phyloP scores from a whole-genome alignment of 2,888 invertebrate species.

The Drosophila fungiperda region DNA sequence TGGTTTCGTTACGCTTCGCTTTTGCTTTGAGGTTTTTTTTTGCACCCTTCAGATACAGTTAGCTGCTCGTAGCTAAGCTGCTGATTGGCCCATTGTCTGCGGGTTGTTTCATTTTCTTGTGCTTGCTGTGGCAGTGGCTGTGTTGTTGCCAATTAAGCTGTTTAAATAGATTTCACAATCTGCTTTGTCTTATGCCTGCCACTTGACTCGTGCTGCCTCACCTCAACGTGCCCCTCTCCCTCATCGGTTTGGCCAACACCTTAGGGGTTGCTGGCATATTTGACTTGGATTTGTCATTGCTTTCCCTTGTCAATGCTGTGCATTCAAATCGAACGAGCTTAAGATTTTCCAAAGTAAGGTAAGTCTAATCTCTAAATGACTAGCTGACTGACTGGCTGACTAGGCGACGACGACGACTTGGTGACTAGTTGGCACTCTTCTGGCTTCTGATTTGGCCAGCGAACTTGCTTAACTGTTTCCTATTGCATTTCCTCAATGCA shows the following conservation, averaged over 20 bases:
- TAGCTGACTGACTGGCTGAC: constrained; percentile 16
- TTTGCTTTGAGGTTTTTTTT: constrained; percentile 28
- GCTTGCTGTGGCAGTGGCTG: constrained; percentile 23
- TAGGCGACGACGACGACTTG: constrained; percentile 23
- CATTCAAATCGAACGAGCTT: constrained; percentile 73
- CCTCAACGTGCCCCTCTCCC: background rate
- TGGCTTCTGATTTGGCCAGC: constrained; percentile 77
- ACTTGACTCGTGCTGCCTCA: constrained; percentile 49
- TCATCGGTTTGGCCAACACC: background rate
- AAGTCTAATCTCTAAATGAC: constrained; percentile 62
- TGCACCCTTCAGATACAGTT: constrained; percentile 45
- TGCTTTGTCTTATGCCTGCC: constrained; percentile 54
- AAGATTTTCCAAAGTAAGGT: constrained; percentile 66
- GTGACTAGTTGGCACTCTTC: constrained; percentile 56
- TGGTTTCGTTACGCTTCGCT: constrained; percentile 5
- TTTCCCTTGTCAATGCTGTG: constrained; percentile 41
- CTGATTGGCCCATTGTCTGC: constrained; percentile 63
- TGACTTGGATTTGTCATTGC: constrained; percentile 82
- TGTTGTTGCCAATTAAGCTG: constrained; percentile 74
- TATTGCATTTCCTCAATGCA: constrained; percentile 20
- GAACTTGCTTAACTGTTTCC: constrained; percentile 57
- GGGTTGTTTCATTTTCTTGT: constrained; percentile 29
- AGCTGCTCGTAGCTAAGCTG: constrained; percentile 39
- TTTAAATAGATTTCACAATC: constrained; percentile 76
- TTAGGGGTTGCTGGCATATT: constrained; percentile 65